Evolutionary conservation across 92 coral and sea anemone genomes (phyloP).

Genomic region (Paragorgia papillata): DNA sequence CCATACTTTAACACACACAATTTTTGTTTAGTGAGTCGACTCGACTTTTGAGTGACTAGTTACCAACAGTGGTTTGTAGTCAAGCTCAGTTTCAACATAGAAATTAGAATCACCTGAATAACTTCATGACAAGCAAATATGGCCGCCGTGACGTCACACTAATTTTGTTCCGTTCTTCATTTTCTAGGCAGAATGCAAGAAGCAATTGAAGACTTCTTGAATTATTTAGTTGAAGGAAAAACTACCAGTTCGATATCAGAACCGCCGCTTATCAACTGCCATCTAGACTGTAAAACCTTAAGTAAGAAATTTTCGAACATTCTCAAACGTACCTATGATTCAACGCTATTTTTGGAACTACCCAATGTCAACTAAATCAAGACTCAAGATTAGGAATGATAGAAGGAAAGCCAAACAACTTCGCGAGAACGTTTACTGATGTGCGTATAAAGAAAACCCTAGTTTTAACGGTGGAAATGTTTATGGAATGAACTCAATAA

Average conservation of each 20-base stretch:
- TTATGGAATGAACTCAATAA: too few species aligned
- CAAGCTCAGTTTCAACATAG: too few species aligned
- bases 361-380: background rate
- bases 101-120: too few species aligned
- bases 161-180: background rate
- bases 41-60: too few species aligned
- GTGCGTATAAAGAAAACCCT: too few species aligned
- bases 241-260: background rate
- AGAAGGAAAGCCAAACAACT: too few species aligned
- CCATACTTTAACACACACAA: too few species aligned
- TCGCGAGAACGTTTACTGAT: too few species aligned
- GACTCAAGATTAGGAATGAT: background rate
- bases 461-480: too few species aligned
- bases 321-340: background rate
- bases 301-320: background rate
- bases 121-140: too few species aligned
- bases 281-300: background rate
- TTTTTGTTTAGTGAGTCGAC: too few species aligned
- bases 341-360: background rate
- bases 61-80: too few species aligned
- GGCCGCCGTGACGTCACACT: background rate
- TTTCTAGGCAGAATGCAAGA: background rate
- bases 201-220: background rate
- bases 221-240: constrained; percentile 1
- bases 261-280: constrained; percentile 1